A percentile compares a stretch with the other conserved stretches of the same genome.
Conservation (phyloP, 2,113 vertebrate species). For the Tetraodon nigroviridis region DNA sequence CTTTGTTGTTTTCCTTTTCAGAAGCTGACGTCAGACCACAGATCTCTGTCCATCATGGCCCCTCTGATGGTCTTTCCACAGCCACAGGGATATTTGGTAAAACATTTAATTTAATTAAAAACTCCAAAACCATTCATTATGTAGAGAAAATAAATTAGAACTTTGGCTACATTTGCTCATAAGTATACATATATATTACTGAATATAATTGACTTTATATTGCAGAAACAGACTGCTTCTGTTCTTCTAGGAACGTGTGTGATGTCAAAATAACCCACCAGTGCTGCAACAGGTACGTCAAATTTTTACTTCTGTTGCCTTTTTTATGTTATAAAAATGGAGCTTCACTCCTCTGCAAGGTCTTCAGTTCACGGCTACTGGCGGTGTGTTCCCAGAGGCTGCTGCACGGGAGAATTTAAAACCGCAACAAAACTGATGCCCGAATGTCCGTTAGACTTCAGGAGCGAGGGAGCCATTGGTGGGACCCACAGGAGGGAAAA, state of each 20-base stretch:
- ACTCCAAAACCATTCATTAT: too few species aligned
- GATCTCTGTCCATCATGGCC: too few species aligned
- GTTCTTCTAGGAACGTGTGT: background rate
- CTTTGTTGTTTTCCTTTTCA: too few species aligned
- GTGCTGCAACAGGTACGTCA: constrained; percentile 33
- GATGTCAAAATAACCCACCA: background rate
- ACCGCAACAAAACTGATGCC: constrained; percentile 46
- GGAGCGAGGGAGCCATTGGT: background rate
- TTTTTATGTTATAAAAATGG: background rate
- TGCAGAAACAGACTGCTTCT: background rate
- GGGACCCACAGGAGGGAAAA: background rate
- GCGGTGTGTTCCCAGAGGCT: constrained; percentile 43
- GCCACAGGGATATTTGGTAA: too few species aligned
- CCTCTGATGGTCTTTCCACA: too few species aligned
- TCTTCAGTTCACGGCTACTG: constrained; percentile 55
- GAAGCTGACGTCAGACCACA: too few species aligned
- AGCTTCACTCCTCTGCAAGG: constrained; percentile 36
- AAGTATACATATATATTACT: too few species aligned
- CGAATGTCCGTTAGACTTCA: background rate
- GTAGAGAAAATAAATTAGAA: too few species aligned
- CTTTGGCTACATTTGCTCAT: too few species aligned
- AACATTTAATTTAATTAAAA: too few species aligned
- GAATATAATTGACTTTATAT: too few species aligned
- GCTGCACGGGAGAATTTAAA: constrained; percentile 54
- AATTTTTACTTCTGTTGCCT: too few species aligned